Evolutionary conservation across 2,797 vertebrate genomes (phyloP), one percentile per base, ranked within the genome.

Genomic region (Acrossocheilus wenchowensis): DNA sequence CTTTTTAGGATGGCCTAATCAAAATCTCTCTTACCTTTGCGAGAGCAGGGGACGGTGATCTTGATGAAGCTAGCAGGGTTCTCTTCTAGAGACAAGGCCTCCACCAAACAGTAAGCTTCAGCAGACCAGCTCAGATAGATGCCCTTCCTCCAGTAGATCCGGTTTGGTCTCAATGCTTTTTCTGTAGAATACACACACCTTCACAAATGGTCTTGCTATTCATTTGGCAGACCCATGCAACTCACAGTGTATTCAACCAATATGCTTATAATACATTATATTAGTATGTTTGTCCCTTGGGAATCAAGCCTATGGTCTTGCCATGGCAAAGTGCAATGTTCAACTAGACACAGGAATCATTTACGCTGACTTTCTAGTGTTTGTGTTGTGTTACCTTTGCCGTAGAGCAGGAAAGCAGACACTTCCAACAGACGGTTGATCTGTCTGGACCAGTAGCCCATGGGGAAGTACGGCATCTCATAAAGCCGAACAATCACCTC

Each of bases 381-480:
- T 39, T 36, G 66, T 11, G 2, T 15, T 7, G 23, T 2, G 8
- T 91, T 94, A 99, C 98, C 98, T 97, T 94, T 95, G 91, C 97
- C 97, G 88, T 90, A 94, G 1, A 99, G 95, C 95, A 99, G 92
- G 86, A 95, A 97, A 3, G 96, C 93, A 4, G 97, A 99, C 87
- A 98, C 95, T 94, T 98, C 98, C 89, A 99, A 96, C 21, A 99
- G 94, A 19, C 96, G 96, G 91, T 94, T 97, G 92, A 99, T 99
- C 90, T 97, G 95, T 43, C 97, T 95, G 5, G 98, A 97, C 98
- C 98, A 99, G 94, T 96, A 99, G 86, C 97, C 98, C 97, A 99
- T 97, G 39, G 98, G 98, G 92, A 99, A 98, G 90, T 98, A 99
- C 0, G 98, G 98, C 97, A 98, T 98, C 94, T 99, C 97, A 78